Conservation (phyloP, 2,888 invertebrate genomes). For the Cephus pulcher region DNA sequence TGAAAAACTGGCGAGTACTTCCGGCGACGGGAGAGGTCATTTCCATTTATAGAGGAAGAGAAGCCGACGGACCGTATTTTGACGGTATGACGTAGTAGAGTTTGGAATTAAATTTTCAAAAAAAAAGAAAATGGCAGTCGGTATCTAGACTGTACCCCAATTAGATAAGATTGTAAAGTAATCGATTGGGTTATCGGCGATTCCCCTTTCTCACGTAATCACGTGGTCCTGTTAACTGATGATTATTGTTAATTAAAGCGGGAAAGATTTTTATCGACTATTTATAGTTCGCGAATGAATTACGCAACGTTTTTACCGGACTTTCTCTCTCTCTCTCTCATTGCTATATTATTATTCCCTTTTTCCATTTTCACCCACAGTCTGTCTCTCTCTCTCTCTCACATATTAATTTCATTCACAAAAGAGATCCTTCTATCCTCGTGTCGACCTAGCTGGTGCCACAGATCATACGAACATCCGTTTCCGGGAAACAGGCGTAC, state of each 20-base stretch:
- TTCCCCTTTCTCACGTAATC: neutral
- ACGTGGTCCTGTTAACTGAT: neutral
- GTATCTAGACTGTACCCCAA: neutral
- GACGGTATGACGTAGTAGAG: neutral
- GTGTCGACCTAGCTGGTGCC: neutral
- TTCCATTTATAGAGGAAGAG: neutral
- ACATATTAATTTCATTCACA: too few species aligned
- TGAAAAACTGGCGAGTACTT: neutral
- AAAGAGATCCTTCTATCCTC: neutral
- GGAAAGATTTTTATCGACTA: neutral
- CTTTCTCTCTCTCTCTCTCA: neutral
- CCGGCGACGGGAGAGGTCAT: neutral
- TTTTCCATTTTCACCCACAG: too few species aligned
- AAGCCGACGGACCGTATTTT: neutral
- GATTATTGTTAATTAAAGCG: neutral
- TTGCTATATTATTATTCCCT: too few species aligned
- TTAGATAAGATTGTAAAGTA: neutral
- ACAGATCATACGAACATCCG: neutral
- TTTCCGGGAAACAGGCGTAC: neutral
- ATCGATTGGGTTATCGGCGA: neutral
- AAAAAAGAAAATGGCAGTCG: neutral
- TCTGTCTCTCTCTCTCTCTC: too few species aligned
- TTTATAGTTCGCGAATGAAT: neutral
- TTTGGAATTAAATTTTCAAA: too few species aligned
- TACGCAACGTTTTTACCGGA: neutral